phyloP scores from a whole-genome alignment of 2,113 vertebrate species.

The Pseudonaja textilis region DNA sequence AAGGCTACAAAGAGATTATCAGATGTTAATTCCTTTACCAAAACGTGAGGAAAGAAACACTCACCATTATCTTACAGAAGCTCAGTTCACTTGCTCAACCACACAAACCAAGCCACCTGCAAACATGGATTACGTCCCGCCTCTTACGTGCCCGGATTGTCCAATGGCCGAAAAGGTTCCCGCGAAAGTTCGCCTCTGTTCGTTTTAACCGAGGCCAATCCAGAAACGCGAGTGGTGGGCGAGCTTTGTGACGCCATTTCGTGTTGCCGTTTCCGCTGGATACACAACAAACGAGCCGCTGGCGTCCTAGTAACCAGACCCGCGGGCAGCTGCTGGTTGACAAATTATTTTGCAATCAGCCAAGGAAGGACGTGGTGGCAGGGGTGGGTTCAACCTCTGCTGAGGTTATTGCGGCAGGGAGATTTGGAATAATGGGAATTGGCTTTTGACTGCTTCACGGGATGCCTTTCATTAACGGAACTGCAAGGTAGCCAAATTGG shows the following conservation, averaged over 20 bases:
- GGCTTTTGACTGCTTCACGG: not conserved
- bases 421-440: not conserved
- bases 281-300: not conserved
- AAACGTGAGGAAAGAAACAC: not conserved
- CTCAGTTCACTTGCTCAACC: not conserved
- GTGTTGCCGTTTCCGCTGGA: not conserved
- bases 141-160: accelerated
- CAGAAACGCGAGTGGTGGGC: accelerated
- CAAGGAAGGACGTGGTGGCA: not conserved
- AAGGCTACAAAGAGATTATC: not conserved
- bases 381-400: not conserved
- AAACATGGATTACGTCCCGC: not conserved
- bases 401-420: not conserved
- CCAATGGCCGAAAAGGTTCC: conserved; percentile 27
- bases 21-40: not conserved
- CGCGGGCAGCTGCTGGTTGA: no score
- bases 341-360: not conserved
- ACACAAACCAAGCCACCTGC: not conserved
- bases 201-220: not conserved
- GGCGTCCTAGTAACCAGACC: conserved; percentile 2
- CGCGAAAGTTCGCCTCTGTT: accelerated
- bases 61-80: not conserved
- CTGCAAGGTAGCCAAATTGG: not conserved
- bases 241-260: not conserved
- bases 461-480: not conserved